Percentiles rank a stretch among this genome's conserved stretches.
Evolutionary conservation across 2,888 invertebrate species (phyloP).

Genomic region (Brachyopa scutellaris): DNA sequence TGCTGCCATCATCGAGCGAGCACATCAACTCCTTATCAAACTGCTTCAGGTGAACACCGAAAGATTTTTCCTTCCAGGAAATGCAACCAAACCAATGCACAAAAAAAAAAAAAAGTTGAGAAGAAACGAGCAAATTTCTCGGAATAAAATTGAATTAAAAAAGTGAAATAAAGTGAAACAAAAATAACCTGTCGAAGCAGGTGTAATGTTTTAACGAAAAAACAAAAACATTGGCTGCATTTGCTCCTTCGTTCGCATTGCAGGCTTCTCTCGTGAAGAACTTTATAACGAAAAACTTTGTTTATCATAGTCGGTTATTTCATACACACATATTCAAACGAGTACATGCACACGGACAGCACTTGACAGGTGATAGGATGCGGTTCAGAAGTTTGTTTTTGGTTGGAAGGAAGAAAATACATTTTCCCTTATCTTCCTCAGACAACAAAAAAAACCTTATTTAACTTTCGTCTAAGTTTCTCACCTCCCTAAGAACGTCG

Average conservation of each 20-base stretch:
- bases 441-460: conserved; percentile 7
- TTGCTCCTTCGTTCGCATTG: too few species aligned
- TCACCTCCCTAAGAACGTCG: neutral
- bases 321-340: neutral
- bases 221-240: too few species aligned
- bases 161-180: too few species aligned
- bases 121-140: too few species aligned
- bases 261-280: too few species aligned
- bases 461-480: conserved; percentile 25
- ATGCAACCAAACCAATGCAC: neutral
- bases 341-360: neutral
- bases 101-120: neutral
- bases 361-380: conserved; percentile 49
- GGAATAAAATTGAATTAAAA: conserved; percentile 50
- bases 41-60: neutral
- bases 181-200: conserved; percentile 49
- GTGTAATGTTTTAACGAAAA: conserved; percentile 38
- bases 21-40: too few species aligned
- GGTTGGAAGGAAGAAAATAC: neutral
- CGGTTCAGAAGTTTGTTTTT: conserved; percentile 43
- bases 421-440: conserved; percentile 11
- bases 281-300: too few species aligned
- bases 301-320: too few species aligned
- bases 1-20: too few species aligned
- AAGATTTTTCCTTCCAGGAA: neutral